Base-by-base conservation (phyloP, 2,888 invertebrate genomes). In the Xylota sylvarum region DNA sequence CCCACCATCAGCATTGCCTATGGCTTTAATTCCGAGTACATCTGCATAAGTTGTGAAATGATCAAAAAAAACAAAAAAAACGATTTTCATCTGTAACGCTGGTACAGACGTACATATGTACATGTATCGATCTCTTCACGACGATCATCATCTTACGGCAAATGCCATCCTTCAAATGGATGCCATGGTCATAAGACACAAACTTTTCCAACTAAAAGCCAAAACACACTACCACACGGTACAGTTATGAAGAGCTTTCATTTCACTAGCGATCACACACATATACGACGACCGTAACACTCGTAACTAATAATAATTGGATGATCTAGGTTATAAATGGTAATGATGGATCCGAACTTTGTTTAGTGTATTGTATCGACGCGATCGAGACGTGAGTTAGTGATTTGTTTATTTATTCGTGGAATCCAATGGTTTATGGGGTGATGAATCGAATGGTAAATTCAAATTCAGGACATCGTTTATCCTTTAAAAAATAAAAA, bases 121-220 rank as follows among this genome's bases (percentile, higher is more conserved):
- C 55, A 35, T 64, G 37, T 58, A 58, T 64, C 56, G 7, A 37
- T 65, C 72, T 80, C 37, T 70, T 62, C 19, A 72, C 64, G 46
- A 27, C 56, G 32, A 58, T 52, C 72, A 65, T 40, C 72, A 65
- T 50, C 50, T 43, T 46, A 65, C 56, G 50, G 52, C 35, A 74
- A 73, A 67, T 72, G n/a, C 69, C 60, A 65, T 81, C 74, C 81
- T 81, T 74, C 74, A 81, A 81, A 81, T 81, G 62, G 74, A 81
- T 81, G 80, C 80, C 81, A 81, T 69, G 81, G 81, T 52, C 81
- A 73, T 50, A 72, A 70, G 70, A 79, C 46, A 64, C 46, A 55
- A 30, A 55, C 37, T 10, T 30, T 1, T 35, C 23, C 50, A 32
- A 43, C 40, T 46, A 30, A 60, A 27, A 43, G 17, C 64, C 58